Base-by-base conservation (phyloP, 2,888 invertebrate genomes). In the Ferdinandea cuprea region DNA sequence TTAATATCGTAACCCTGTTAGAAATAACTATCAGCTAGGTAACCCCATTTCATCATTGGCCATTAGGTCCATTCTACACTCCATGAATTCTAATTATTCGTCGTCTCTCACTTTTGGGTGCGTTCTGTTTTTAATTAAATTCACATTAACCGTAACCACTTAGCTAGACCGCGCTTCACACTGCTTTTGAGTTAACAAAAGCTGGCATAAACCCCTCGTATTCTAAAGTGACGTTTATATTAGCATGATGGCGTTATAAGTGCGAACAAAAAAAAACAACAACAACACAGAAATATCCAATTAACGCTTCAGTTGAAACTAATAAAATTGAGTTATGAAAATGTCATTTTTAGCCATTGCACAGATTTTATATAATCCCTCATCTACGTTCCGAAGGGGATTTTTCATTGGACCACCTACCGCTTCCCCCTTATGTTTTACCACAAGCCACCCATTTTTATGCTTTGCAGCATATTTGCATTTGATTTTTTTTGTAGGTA, bases 301-400 rank as follows among this genome's bases (percentile, higher is more conserved):
- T 80, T 80, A 56, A 69, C 63, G 65, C 40, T 69, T 63, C 52
- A 69, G 30, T 44, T 58, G 50, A 50, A 76, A 76, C 35, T 69
- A 69, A 69, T 74, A 63, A 74, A 80, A 80, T 63, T 32, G 54
- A 69, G 48, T 80, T 74, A 61, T 58, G 68, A 54, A 74, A 74
- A 66, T 74, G 74, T 66, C 56, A 66, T 58, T 74, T 63, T 48
- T 37, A 73, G 63, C 54, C 56, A 44, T 46, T 56, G 52, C 61
- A 42, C 44, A 37, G 56, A 56, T 74, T 65, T 74, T 48, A 58
- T 48, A 58, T 50, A 66, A 54, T 32, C 44, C 35, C n/a, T 30
- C 21, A 5, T 30, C 9, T 5, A 9, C 37, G 48, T 21, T 15
- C 28, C 1, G 19, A 9, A 6, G 32, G n/a, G 28, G 4, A n/a